phyloP scores from a whole-genome alignment of 30 jellyfish, hydroid and myxozoan species.

The Turritopsis rubra region DNA sequence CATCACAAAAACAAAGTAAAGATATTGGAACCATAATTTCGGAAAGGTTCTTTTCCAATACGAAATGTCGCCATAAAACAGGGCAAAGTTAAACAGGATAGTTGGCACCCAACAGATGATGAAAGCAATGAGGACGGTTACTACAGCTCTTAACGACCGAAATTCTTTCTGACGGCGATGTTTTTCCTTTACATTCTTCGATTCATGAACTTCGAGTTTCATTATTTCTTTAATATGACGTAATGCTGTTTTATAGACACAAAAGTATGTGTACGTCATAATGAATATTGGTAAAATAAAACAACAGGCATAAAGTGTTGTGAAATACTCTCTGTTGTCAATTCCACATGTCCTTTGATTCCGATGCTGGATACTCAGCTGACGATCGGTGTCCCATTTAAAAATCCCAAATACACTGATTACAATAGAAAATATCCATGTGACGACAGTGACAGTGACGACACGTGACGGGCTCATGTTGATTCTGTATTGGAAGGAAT shows the following conservation, averaged over 20 bases:
- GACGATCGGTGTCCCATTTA: conserved; percentile 20
- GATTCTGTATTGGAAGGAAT: conserved; percentile 3
- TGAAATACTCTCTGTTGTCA: conserved; percentile 13
- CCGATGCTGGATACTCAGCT: neutral
- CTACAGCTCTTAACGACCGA: conserved; percentile 19
- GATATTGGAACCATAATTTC: neutral
- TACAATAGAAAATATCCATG: conserved; percentile 25
- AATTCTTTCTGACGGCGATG: conserved; percentile 15
- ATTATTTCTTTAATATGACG: conserved; percentile 19
- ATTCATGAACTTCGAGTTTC: conserved; percentile 1
- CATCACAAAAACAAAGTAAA: neutral
- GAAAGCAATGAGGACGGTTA: conserved; percentile 21
- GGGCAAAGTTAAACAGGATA: neutral
- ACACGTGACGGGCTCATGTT: neutral
- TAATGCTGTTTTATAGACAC: conserved; percentile 28
- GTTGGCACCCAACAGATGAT: conserved; percentile 26
- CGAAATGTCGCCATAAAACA: neutral
- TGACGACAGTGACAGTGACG: neutral
- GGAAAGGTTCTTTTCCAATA: neutral
- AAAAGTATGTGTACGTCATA: conserved; percentile 27
- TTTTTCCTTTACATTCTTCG: neutral
- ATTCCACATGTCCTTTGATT: neutral
- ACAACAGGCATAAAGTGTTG: conserved; percentile 19
- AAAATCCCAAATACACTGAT: conserved; percentile 15
- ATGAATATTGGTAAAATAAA: conserved; percentile 19